Evolutionary conservation across 2,888 invertebrate genomes (phyloP).

Genomic region (Perithous albicinctus): DNA sequence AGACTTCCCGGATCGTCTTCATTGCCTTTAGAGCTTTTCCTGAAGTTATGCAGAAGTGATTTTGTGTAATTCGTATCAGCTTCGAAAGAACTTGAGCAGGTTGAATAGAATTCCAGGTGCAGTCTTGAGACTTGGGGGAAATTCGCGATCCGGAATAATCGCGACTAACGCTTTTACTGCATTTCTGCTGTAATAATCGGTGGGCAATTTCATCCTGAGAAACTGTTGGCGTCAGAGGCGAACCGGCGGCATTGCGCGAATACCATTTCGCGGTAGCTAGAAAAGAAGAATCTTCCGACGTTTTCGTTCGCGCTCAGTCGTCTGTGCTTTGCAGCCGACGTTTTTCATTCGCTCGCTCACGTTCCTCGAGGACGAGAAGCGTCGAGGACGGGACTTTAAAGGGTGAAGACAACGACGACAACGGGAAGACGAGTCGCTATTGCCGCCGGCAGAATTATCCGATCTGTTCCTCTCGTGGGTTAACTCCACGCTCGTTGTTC

Average conservation of each 20-base stretch:
- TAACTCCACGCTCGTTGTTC: constrained; percentile 3
- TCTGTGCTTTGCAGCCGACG: constrained; percentile 23
- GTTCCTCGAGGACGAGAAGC: constrained; percentile 58
- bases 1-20: too few relatives aligned
- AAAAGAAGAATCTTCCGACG: constrained; percentile 66
- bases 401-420: constrained; percentile 56
- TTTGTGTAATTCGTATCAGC: background rate
- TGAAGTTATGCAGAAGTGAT: too few relatives aligned
- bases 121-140: constrained; percentile 7
- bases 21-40: too few relatives aligned
- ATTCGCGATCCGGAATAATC: constrained; percentile 10
- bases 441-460: constrained; percentile 66
- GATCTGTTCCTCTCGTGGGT: constrained; percentile 48
- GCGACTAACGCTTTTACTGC: constrained; percentile 12
- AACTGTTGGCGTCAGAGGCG: constrained; percentile 25
- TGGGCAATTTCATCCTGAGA: constrained; percentile 18
- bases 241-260: constrained; percentile 70
- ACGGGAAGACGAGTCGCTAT: constrained; percentile 51
- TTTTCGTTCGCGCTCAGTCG: constrained; percentile 44
- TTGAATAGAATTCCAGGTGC: background rate
- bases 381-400: constrained; percentile 65
- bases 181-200: constrained; percentile 27
- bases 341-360: constrained; percentile 39
- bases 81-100: background rate
- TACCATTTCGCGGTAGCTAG: constrained; percentile 71